A percentile compares a stretch with the other conserved stretches of the same genome.
These are phyloP conservation scores for Pleuronectes platessa DNA, from an alignment of 2,113 vertebrate species.

Conservation along the genomic window DNA sequence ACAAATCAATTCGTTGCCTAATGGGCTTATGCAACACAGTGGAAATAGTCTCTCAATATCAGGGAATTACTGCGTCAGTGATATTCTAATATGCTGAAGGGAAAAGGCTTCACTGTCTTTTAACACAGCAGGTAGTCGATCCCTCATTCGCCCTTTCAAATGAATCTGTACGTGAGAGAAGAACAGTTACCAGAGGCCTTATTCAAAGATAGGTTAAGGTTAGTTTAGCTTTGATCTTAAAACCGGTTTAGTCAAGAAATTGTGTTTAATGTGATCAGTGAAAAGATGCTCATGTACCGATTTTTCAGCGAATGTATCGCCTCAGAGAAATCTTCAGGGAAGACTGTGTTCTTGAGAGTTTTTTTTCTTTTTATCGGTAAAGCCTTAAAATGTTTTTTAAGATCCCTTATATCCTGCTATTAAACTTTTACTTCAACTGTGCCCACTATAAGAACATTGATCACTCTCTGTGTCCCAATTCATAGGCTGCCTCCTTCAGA, in stretches of 20 bases:
- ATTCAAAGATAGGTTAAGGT: constrained; percentile 13
- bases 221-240: neutral
- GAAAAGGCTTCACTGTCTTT: constrained; percentile 29
- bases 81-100: constrained; percentile 27
- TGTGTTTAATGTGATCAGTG: neutral
- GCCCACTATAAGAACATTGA: neutral
- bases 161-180: constrained; percentile 1
- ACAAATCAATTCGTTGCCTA: constrained; percentile 28
- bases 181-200: constrained; percentile 15
- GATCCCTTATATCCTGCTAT: neutral
- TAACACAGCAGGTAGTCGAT: constrained; percentile 10
- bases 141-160: constrained; percentile 16
- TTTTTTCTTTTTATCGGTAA: too few species aligned
- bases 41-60: constrained; percentile 34
- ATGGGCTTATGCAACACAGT: constrained; percentile 45
- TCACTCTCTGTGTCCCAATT: too few species aligned
- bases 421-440: neutral
- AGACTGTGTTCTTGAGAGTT: neutral
- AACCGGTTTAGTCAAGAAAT: neutral
- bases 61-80: constrained; percentile 6
- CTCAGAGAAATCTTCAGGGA: neutral
- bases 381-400: neutral
- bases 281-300: neutral
- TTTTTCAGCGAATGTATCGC: neutral
- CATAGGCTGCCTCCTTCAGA: too few species aligned